phyloP scores from a whole-genome alignment of 2,113 vertebrate genomes.

The Oryctolagus cuniculus region DNA sequence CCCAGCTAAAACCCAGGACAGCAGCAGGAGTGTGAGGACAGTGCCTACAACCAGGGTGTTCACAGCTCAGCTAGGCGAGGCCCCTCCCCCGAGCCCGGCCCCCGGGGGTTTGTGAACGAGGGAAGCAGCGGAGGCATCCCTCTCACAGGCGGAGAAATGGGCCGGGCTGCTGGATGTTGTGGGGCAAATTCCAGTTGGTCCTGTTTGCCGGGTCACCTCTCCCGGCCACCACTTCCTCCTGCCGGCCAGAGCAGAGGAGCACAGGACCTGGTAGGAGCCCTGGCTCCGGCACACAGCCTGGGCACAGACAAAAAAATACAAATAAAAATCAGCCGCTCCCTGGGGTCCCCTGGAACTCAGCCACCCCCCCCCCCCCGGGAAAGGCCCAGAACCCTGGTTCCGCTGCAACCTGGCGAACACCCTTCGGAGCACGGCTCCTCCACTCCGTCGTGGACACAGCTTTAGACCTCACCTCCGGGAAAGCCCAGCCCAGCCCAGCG shows the following conservation, averaged over 20 bases:
- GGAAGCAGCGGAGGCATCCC: too few relatives aligned
- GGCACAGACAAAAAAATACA: not conserved
- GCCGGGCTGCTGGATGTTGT: not conserved
- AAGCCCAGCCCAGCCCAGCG: not conserved
- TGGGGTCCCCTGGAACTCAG: not conserved
- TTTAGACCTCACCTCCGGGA: not conserved
- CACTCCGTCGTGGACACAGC: accelerated
- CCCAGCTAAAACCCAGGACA: too few relatives aligned
- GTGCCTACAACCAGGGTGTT: not conserved
- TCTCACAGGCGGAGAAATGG: not conserved
- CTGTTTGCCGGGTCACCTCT: not conserved
- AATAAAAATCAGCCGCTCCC: not conserved
- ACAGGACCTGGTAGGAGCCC: not conserved
- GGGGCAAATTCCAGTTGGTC: not conserved
- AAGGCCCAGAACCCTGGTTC: not conserved
- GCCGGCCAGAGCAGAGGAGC: not conserved
- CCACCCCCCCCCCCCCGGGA: not conserved
- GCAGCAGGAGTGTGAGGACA: too few relatives aligned
- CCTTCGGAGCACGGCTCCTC: not conserved
- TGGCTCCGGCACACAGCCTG: not conserved
- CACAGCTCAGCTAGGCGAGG: not conserved
- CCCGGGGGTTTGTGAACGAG: too few relatives aligned
- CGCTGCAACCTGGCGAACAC: not conserved
- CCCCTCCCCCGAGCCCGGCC: not conserved
- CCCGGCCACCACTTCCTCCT: not conserved